A percentile compares a stretch with the other conserved stretches of the same genome.
These are phyloP conservation scores for Tenebrosternarchus preto DNA, from an alignment of 2,113 vertebrate genomes.

Conservation along the genomic window DNA sequence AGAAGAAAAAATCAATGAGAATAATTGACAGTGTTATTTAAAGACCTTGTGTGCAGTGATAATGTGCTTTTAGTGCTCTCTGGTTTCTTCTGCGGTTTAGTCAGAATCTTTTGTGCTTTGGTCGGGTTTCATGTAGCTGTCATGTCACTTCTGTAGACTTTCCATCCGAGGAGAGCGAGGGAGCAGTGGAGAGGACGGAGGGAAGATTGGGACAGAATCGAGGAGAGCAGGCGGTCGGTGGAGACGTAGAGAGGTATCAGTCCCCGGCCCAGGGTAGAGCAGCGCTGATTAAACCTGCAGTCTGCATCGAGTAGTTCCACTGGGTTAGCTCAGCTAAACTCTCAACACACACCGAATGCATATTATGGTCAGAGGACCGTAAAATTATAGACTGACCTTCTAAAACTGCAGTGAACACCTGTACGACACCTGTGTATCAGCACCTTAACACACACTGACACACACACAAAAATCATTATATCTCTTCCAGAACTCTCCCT, in stretches of 20 bases:
- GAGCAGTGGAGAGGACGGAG: slow-evolving; percentile 14
- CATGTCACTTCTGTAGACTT: slow-evolving; percentile 55
- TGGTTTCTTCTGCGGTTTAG: slow-evolving; percentile 42
- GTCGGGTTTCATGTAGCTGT: slow-evolving; percentile 57
- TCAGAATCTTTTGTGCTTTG: slow-evolving; percentile 30
- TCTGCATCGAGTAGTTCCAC: too few relatives aligned
- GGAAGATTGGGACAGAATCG: slow-evolving; percentile 31
- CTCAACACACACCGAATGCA: too few relatives aligned
- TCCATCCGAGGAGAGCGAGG: slow-evolving; percentile 8
- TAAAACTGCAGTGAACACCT: neutral
- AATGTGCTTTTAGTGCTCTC: slow-evolving; percentile 48
- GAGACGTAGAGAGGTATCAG: slow-evolving; percentile 16
- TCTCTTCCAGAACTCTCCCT: too few relatives aligned
- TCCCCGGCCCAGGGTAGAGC: neutral
- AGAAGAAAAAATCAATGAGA: slow-evolving; percentile 36
- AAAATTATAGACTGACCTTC: too few relatives aligned
- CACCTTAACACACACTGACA: slow-evolving; percentile 14
- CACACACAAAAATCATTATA: slow-evolving; percentile 31
- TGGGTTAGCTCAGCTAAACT: too few relatives aligned
- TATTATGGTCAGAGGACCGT: too few relatives aligned
- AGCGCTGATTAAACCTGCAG: too few relatives aligned
- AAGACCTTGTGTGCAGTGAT: slow-evolving; percentile 40
- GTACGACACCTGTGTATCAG: neutral
- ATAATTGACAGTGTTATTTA: slow-evolving; percentile 48
- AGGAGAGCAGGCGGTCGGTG: slow-evolving; percentile 30